Conservation (phyloP, 2,888 invertebrate genomes). For the Drosophila mettleri region DNA sequence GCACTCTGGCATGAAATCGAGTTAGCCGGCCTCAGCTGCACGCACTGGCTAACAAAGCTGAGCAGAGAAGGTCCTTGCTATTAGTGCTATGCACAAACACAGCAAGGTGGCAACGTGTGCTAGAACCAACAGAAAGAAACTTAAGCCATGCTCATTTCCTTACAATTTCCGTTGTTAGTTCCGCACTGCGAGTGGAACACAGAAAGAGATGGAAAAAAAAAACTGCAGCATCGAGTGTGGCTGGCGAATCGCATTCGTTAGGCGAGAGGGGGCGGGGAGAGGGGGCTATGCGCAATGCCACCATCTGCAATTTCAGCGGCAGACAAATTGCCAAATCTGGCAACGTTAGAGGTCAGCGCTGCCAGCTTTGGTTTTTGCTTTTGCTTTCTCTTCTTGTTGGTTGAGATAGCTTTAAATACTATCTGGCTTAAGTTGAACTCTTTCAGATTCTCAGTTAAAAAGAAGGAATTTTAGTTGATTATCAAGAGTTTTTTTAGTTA, state of each 20-base stretch:
- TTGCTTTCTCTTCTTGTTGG: background rate
- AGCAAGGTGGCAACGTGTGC: slow-evolving; percentile 2
- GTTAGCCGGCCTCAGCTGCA: slow-evolving; percentile 33
- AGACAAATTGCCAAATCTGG: slow-evolving; percentile 22
- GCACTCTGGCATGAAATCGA: slow-evolving; percentile 16
- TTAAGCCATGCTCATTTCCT: slow-evolving; percentile 74
- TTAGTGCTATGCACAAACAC: slow-evolving; percentile 9
- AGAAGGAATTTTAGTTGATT: background rate
- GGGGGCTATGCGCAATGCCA: slow-evolving; percentile 33
- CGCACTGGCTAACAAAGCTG: slow-evolving; percentile 10
- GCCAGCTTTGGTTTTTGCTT: background rate
- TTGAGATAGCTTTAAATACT: background rate
- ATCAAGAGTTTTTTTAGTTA: too few species aligned
- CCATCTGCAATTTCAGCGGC: slow-evolving; percentile 16
- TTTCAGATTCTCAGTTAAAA: background rate
- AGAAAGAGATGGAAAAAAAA: background rate
- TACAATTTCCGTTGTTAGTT: slow-evolving; percentile 66
- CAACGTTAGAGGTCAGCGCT: slow-evolving; percentile 7
- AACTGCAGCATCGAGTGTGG: slow-evolving; percentile 6
- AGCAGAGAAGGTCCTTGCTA: background rate
- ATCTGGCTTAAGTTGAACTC: background rate
- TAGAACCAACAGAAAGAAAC: slow-evolving; percentile 33
- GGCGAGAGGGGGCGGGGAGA: background rate
- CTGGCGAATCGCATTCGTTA: slow-evolving; percentile 18
- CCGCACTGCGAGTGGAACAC: slow-evolving; percentile 13